Evolutionary conservation across 2,113 vertebrate species (phyloP), one percentile per base, ranked within the genome.

Genomic region (Anolis carolinensis): DNA sequence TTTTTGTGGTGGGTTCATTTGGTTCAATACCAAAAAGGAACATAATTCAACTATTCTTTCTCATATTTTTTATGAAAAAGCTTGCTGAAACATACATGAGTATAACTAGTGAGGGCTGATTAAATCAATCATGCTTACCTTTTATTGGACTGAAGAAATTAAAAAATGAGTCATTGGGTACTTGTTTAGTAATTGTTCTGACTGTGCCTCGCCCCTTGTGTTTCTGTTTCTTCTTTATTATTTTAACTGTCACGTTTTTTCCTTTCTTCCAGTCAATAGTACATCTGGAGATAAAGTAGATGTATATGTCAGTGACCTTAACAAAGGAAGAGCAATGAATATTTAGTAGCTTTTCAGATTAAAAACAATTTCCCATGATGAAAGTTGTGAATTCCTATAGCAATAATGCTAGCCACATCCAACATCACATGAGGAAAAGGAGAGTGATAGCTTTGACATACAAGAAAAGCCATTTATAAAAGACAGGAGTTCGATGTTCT

Each of bases 171-270:
- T 99, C 98, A 0, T 97, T 99, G 83, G 98, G 97, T 84, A 99
- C 97, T 93, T 98, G 98, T 89, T 99, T 99, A 77, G 98, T 98
- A 92, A 99, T 97, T 0, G 98, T 99, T 77, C 99, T 96, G 55
- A 99, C 97, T 0, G 98, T 99, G 92, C 99, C 99, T 52, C 98
- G 97, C 8, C 98, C 98, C 97, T 98, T 99, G 91, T 99, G 98
- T 83, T 99, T 99, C 96, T 99, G 98, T 81, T 99, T 99, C 90
- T 99, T 99, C 96, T 98, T 99, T 92, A 99, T 98, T 63, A 96
- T 98, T 96, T 98, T 99, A 88, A 99, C 97, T 0, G 98, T 99
- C 70, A 99, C 97, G n/a, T 99, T 99, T 85, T 98, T 99, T 59
- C 98, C 98, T 91, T 98, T 99, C 89, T 98, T 98, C 99, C 99